phyloP scores from a whole-genome alignment of 1,140 invertebrate genomes.

The Caerostris darwini region DNA sequence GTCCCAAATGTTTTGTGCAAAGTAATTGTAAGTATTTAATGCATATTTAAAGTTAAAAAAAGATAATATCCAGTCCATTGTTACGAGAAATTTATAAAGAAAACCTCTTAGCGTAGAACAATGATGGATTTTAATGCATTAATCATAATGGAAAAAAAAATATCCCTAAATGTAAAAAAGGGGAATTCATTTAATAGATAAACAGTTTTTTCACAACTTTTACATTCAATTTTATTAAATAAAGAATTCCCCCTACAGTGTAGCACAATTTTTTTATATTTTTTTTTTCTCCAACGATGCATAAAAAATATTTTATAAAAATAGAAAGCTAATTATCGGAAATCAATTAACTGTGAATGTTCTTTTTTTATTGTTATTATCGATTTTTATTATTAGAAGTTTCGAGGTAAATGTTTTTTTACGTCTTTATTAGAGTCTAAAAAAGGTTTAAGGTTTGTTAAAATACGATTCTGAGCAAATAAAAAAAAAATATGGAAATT shows the following conservation, averaged over 20 bases:
- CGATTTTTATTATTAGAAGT: not conserved
- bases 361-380: not conserved
- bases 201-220: constrained; percentile 21
- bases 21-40: constrained; percentile 15
- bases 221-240: constrained; percentile 25
- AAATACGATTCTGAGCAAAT: no score
- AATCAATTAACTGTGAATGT: constrained; percentile 50
- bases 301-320: constrained; percentile 17
- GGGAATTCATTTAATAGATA: constrained; percentile 17
- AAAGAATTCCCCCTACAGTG: not conserved
- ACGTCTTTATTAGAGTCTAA: not conserved
- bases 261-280: not conserved
- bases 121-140: not conserved
- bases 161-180: constrained; percentile 25
- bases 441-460: not conserved
- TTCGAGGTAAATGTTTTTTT: not conserved
- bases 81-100: not conserved
- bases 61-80: not conserved
- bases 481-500: no score
- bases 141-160: constrained; percentile 19
- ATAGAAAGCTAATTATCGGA: constrained; percentile 50
- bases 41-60: not conserved
- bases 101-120: not conserved
- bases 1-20: not conserved
- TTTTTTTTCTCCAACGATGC: not conserved